Conservation (phyloP, 1,140 invertebrate genomes). For the Venustaconcha ellipsiformis region DNA sequence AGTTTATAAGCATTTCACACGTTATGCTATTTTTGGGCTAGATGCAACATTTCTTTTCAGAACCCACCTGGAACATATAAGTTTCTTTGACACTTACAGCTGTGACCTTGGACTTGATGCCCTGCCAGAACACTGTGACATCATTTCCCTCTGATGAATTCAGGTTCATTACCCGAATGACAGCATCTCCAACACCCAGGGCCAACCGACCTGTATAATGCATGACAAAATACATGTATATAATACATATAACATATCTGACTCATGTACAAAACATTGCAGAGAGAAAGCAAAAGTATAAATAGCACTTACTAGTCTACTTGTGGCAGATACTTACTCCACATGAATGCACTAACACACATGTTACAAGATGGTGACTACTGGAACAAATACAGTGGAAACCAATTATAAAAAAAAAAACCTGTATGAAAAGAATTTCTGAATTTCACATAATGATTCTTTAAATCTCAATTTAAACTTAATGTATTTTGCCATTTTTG, state of each 20-base stretch:
- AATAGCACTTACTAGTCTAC: neutral
- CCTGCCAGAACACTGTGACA: slow-evolving; percentile 76
- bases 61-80: neutral
- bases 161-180: slow-evolving; percentile 80
- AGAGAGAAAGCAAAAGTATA: neutral
- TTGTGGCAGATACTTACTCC: neutral
- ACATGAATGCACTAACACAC: neutral
- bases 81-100: slow-evolving; percentile 68
- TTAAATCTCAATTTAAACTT: too few species aligned
- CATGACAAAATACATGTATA: neutral
- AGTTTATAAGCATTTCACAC: neutral
- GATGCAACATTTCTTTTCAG: neutral
- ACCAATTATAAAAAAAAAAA: too few species aligned
- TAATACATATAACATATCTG: neutral
- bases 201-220: slow-evolving; percentile 69
- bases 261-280: neutral
- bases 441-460: too few species aligned
- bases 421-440: too few species aligned
- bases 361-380: too few species aligned
- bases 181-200: slow-evolving; percentile 78
- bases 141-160: slow-evolving; percentile 65
- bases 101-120: slow-evolving; percentile 80
- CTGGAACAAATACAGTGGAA: too few species aligned
- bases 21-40: neutral
- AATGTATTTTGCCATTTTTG: too few species aligned